A percentile compares a stretch with the other conserved stretches of the same genome.
Conservation (phyloP, 2,113 vertebrate genomes). For the Gorsachius goisagi region DNA sequence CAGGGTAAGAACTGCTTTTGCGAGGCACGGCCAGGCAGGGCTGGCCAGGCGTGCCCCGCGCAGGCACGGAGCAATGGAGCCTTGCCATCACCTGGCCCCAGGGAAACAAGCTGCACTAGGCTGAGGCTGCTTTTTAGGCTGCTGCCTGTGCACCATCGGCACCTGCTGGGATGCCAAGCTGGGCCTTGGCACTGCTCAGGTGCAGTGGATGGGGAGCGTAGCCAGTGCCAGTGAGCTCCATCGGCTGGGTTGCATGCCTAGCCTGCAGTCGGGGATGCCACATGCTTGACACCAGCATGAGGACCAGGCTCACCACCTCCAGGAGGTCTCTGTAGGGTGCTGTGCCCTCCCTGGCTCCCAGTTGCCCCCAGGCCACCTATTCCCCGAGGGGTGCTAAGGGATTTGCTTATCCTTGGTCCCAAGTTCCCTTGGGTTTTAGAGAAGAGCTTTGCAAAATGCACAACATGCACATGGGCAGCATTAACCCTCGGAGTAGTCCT, state of each 20-base stretch:
- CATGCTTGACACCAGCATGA: fast-evolving
- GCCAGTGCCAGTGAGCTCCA: fast-evolving
- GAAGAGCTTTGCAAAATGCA: background rate
- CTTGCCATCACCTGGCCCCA: background rate
- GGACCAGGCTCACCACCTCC: background rate
- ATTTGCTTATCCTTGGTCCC: background rate
- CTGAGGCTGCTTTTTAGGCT: background rate
- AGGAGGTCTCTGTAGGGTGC: background rate
- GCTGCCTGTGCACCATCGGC: background rate
- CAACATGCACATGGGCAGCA: no score
- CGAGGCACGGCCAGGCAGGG: fast-evolving
- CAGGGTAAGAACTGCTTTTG: background rate
- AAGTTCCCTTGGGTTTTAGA: background rate
- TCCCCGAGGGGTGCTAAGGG: background rate
- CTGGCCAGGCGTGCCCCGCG: fast-evolving
- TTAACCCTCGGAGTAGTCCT: background rate
- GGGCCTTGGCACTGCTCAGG: background rate
- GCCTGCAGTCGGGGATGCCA: background rate
- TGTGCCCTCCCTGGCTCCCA: background rate
- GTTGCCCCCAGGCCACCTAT: background rate
- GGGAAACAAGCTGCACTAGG: background rate
- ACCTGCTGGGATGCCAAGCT: background rate
- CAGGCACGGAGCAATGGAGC: background rate
- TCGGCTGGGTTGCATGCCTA: background rate
- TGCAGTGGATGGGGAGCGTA: fast-evolving